Base-by-base conservation (phyloP, 2,888 invertebrate genomes). In the Ectropis crepuscularia region DNA sequence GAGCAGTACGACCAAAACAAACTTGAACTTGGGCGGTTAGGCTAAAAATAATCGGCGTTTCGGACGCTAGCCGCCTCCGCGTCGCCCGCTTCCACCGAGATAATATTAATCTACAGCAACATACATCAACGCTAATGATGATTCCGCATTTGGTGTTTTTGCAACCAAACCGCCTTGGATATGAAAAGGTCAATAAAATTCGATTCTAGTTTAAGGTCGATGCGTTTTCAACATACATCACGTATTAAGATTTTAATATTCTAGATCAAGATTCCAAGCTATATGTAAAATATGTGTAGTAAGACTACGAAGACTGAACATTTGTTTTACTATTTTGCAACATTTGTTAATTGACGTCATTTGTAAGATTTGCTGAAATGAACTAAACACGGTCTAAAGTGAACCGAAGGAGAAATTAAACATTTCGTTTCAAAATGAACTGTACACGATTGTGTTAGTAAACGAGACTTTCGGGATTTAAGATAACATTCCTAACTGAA, bases 11-110 rank as follows among this genome's bases (percentile, higher is more conserved):
- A 80, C 70, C 75, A 76, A 77, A 81, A 83, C 77, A 81, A 86
- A 83, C 86, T 87, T 89, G 88, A 89, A 87, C 88, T 89, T 89
- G 84, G 75, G 75, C 75, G 74, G 79, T 76, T 76, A 72, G 70
- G 78, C 84, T 84, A 86, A 83, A 86, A 84, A 86, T 88, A 88
- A 79, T 77, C 67, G 8, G 7, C 49, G 68, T 77, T 79, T 65
- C 70, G 67, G 66, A 51, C 70, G 67, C 67, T 71, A 57, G 55
- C 67, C 72, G 71, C 76, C 74, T 64, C 68, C 73, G 69, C 74
- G 63, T 66, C 71, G 68, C 59, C 67, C 70, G 67, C 70, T 72
- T 53, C 67, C 71, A 71, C 72, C 65, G 70, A 71, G 62, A 70
- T 74, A 70, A 69, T 62, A 68, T n/a, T 62, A 42, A 68, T 45